Evolutionary conservation across 2,797 vertebrate species (phyloP).

Genomic region (Pyrocephalus nanus): DNA sequence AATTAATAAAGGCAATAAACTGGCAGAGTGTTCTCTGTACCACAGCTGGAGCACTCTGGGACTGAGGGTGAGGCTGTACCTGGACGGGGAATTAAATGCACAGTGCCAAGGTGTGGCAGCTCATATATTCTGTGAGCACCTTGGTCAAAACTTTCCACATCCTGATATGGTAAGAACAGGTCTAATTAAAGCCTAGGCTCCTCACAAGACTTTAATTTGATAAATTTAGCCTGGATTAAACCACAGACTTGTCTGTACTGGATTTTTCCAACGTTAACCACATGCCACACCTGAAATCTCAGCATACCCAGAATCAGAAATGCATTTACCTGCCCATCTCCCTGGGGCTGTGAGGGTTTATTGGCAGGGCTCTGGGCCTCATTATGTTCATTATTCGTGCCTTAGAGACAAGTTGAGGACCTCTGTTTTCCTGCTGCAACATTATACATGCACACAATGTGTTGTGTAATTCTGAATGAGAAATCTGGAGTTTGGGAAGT

Average conservation of each 20-base stretch:
- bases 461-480: not conserved
- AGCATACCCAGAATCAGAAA: slow-evolving; percentile 6
- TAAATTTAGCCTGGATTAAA: slow-evolving; percentile 42
- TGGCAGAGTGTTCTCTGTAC: not conserved
- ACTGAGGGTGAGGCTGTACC: accelerated
- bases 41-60: not conserved
- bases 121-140: not conserved
- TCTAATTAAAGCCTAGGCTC: slow-evolving; percentile 43
- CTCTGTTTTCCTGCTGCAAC: slow-evolving; percentile 32
- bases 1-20: not conserved
- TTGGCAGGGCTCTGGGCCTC: slow-evolving; percentile 50
- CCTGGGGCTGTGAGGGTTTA: slow-evolving; percentile 28
- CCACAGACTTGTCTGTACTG: slow-evolving; percentile 49
- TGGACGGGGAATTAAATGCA: not conserved
- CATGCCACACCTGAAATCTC: slow-evolving; percentile 59
- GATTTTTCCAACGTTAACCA: slow-evolving; percentile 27
- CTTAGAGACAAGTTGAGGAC: slow-evolving; percentile 42
- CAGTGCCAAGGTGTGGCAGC: not conserved
- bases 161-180: not conserved
- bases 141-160: slow-evolving; percentile 30
- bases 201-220: slow-evolving; percentile 49
- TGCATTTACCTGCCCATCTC: slow-evolving; percentile 31
- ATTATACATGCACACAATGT: not conserved
- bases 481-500: slow-evolving; percentile 14
- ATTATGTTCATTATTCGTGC: slow-evolving; percentile 40